These are phyloP conservation scores for Zaprionus obscuricornis DNA, from an alignment of 2,888 invertebrate genomes.

Conservation along the genomic window DNA sequence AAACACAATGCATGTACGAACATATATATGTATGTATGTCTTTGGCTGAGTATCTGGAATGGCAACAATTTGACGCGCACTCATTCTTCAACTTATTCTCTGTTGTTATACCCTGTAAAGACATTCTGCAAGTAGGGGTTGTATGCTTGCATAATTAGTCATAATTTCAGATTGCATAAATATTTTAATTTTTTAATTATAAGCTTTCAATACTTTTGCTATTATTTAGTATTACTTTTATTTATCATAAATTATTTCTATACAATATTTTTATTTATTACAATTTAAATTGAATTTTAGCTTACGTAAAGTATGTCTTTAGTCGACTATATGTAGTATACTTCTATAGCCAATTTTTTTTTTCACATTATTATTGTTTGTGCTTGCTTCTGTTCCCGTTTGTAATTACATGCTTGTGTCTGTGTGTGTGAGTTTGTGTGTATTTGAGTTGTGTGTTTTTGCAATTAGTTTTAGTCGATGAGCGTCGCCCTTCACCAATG, in stretches of 20 bases:
- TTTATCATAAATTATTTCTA: no score
- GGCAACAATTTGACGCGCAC: neutral
- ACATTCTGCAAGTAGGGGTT: neutral
- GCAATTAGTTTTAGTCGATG: slow-evolving; percentile 68
- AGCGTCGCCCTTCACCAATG: slow-evolving; percentile 29
- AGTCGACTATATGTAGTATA: no score
- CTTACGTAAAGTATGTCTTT: no score
- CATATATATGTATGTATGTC: neutral
- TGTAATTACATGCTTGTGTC: neutral
- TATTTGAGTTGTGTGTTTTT: slow-evolving; percentile 57
- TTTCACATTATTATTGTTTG: slow-evolving; percentile 1
- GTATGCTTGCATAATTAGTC: neutral
- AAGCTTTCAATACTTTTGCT: no score
- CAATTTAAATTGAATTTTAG: no score
- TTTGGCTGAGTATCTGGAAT: neutral
- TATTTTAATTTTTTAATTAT: neutral
- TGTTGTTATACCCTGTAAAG: neutral
- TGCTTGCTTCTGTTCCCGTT: slow-evolving; percentile 4
- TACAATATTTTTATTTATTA: no score
- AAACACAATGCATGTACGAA: no score
- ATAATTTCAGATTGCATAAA: neutral
- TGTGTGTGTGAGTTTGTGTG: slow-evolving; percentile 11
- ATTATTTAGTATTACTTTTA: no score
- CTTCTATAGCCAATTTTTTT: no score
- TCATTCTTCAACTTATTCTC: neutral